A percentile compares a stretch with the other conserved stretches of the same genome.
Evolutionary conservation across 2,113 vertebrate genomes (phyloP).

Genomic region (Mormyrus lacerda): DNA sequence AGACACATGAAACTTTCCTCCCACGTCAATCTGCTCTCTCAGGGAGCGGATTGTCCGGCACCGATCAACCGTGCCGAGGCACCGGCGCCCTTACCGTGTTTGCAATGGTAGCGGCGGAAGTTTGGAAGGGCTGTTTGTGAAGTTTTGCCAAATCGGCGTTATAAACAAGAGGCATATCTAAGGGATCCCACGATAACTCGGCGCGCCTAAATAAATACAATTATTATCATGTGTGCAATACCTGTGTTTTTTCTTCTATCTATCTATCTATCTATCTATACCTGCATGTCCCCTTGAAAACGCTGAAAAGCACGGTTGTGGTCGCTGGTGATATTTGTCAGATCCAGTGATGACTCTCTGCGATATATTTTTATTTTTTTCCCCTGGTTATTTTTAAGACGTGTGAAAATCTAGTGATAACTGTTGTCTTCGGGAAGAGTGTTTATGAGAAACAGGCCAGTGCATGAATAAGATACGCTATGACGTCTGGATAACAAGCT

Average conservation of each 20-base stretch:
- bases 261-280: no score
- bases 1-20: conserved; percentile 4
- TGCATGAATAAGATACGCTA: background rate
- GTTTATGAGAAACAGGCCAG: background rate
- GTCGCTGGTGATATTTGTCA: background rate
- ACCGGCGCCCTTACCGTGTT: background rate
- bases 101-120: background rate
- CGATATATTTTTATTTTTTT: background rate
- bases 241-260: no score
- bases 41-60: background rate
- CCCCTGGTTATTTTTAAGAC: conserved; percentile 1
- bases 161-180: background rate
- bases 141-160: background rate
- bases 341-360: background rate
- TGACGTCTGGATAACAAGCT: background rate
- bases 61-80: background rate
- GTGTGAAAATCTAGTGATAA: background rate
- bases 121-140: background rate
- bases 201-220: no score
- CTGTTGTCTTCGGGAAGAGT: background rate
- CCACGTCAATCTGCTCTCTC: conserved; percentile 11
- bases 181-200: background rate
- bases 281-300: no score
- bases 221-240: no score
- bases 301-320: background rate